phyloP scores from a whole-genome alignment of 2,113 vertebrate species.

The Bubo blakistoni region DNA sequence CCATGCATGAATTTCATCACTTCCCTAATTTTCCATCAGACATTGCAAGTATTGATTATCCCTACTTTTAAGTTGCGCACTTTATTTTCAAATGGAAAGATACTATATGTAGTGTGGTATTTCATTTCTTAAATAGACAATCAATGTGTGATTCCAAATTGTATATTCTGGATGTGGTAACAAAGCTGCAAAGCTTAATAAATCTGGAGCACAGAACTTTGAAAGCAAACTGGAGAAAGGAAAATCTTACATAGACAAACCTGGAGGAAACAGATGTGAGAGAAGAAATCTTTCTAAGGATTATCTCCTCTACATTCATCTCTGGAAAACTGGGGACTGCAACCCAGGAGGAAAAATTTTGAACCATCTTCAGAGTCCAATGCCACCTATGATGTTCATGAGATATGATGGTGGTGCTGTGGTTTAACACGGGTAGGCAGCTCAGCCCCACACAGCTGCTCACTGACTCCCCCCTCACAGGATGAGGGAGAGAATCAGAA shows the following conservation, averaged over 20 bases:
- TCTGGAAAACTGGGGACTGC: neutral
- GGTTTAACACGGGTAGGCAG: neutral
- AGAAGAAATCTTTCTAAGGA: neutral
- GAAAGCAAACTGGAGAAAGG: neutral
- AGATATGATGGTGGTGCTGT: neutral
- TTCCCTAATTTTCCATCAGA: neutral
- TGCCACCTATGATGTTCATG: neutral
- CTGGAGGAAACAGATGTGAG: neutral
- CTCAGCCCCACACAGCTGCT: neutral
- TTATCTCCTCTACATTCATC: neutral
- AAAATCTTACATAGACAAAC: neutral
- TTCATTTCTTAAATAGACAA: conserved; percentile 19
- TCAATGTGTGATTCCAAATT: neutral
- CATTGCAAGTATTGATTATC: neutral
- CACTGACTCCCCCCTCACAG: accelerated
- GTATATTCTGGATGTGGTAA: neutral
- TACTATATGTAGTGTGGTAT: neutral
- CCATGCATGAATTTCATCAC: neutral
- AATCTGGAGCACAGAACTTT: neutral
- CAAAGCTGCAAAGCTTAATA: conserved; percentile 5
- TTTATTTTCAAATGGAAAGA: conserved; percentile 12
- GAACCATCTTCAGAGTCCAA: neutral
- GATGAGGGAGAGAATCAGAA: neutral
- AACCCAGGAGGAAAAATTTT: neutral
- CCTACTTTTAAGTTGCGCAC: neutral